Evolutionary conservation across 2,113 vertebrate genomes (phyloP).

Genomic region (Cephalopholis sonnerati): DNA sequence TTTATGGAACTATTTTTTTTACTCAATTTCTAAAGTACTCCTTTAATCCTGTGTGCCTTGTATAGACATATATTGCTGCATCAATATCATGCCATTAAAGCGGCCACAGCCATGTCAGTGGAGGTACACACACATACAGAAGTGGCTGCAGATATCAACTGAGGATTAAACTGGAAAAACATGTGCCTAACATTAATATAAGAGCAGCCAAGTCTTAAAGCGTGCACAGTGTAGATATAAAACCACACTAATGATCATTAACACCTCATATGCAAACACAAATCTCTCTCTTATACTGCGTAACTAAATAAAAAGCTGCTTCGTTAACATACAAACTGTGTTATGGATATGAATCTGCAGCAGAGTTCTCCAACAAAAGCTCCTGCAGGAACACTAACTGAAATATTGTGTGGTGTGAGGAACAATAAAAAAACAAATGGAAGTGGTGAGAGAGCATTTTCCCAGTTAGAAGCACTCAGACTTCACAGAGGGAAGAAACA

Average conservation of each 20-base stretch:
- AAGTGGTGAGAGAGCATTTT: conserved; percentile 13
- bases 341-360: not conserved
- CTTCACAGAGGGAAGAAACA: conserved; percentile 17
- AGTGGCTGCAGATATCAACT: not conserved
- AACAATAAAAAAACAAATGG: conserved; percentile 5
- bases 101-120: too few species aligned
- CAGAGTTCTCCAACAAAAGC: not conserved
- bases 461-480: conserved; percentile 26
- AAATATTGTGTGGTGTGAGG: not conserved
- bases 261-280: not conserved
- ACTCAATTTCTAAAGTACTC: too few species aligned
- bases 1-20: too few species aligned
- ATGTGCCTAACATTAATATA: conserved; percentile 7
- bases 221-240: too few species aligned
- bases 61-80: too few species aligned
- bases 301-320: not conserved
- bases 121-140: not conserved
- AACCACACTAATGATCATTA: not conserved
- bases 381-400: not conserved
- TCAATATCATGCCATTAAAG: too few species aligned
- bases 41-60: too few species aligned
- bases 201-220: not conserved
- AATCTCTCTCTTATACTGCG: not conserved
- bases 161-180: not conserved
- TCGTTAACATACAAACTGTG: too few species aligned